phyloP scores from a whole-genome alignment of 2,113 vertebrate genomes.

The Lanius collurio region DNA sequence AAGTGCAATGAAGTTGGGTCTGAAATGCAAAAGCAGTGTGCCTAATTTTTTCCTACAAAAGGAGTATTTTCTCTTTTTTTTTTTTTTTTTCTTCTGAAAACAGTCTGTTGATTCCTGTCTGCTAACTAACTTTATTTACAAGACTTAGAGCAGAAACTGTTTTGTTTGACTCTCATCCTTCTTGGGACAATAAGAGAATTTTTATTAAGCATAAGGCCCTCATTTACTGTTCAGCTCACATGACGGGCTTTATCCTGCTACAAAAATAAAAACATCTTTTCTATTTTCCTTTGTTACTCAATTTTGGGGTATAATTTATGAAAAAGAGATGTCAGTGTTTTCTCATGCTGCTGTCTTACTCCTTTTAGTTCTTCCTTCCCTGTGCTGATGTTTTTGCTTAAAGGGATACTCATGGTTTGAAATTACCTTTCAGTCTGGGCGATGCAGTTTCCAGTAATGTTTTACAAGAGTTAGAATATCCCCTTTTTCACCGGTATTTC shows the following conservation, averaged over 20 bases:
- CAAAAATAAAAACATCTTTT: slow-evolving; percentile 15
- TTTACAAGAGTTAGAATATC: neutral
- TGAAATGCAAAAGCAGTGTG: neutral
- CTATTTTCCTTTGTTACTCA: neutral
- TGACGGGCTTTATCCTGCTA: slow-evolving; percentile 15
- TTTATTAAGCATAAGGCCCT: slow-evolving; percentile 56
- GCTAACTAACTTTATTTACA: slow-evolving; percentile 19
- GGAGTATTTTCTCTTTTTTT: neutral
- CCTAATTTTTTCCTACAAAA: neutral
- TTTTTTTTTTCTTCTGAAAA: neutral
- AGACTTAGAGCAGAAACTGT: neutral
- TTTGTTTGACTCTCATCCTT: slow-evolving; percentile 18
- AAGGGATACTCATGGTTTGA: neutral
- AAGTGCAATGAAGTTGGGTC: neutral
- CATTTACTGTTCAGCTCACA: slow-evolving; percentile 42
- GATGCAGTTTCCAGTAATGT: neutral
- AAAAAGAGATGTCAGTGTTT: neutral
- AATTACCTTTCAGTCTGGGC: neutral
- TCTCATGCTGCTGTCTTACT: neutral
- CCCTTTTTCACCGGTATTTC: neutral
- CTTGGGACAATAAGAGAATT: slow-evolving; percentile 43
- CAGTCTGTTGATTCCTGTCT: neutral
- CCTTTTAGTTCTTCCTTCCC: neutral
- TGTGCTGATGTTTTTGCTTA: neutral
- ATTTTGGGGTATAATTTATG: neutral